Evolutionary conservation across 2,113 vertebrate species (phyloP), one percentile per base, ranked within the genome.

Genomic region (Cranoglanis bouderius): DNA sequence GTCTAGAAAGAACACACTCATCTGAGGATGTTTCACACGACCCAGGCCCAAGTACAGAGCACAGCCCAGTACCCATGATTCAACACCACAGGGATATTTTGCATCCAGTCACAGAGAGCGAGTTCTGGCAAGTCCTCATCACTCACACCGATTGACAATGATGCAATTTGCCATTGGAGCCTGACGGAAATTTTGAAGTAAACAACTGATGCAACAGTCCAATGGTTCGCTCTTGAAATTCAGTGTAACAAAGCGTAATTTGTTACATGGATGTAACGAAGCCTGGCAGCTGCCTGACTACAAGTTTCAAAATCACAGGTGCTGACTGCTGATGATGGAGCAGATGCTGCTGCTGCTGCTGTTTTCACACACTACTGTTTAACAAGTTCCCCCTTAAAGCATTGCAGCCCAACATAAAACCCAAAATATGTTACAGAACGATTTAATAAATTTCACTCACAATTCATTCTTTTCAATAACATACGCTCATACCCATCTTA

Each of bases 141-240:
- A 85, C 93, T 94, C 87, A 90, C 92, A 90, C 87, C 40, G 91
- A 96, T 95, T 90, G 94, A 89, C 93, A 94, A 82, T 96, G 96
- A 96, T 95, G 95, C 95, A 96, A 95, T 93, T 87, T 91, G 93
- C 88, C 87, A 88, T 94, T 86, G 92, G 91, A 87, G 94, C 90
- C 94, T 94, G 94, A 94, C 90, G 95, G 94, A 95, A 96, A 95
- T 95, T 94, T 85, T 74, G 35, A 92, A 86, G 95, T 96, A 96
- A 96, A 96, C 96, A 96, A 96, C 89, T 96, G 96, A 96, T 96
- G 96, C 96, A 96, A 96, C 93, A 84, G 84, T 94, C 86, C 92
- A 93, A 88, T 89, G 90, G 92, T 86, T 93, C 88, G 90, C 88
- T 93, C 94, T 90, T 96, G 95, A 95, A 93, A 94, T 92, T 95